phyloP scores from a whole-genome alignment of 37 sponge, comb jelly and placozoan species.

The Ephydatia muelleri region DNA sequence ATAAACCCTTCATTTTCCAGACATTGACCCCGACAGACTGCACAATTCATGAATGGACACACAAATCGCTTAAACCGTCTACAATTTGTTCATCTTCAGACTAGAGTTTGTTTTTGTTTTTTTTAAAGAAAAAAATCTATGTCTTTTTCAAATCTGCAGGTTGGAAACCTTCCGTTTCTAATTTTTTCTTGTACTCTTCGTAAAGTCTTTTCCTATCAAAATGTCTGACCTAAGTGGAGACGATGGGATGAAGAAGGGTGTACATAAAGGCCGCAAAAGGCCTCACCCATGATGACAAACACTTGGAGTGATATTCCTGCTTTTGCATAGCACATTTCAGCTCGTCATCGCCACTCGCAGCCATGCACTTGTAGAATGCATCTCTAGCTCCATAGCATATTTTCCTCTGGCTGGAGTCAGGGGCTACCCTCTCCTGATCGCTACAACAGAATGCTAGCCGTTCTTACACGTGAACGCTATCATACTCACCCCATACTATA shows the following conservation, averaged over 20 bases:
- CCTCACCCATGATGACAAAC: constrained; percentile 76
- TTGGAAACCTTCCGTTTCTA: constrained; percentile 53
- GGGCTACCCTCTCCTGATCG: constrained; percentile 34
- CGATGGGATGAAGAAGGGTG: not conserved
- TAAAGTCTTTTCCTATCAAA: constrained; percentile 74
- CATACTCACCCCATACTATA: constrained; percentile 6
- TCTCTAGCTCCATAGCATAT: constrained; percentile 69
- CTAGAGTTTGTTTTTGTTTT: no score
- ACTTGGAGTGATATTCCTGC: constrained; percentile 38
- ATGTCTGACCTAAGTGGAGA: constrained; percentile 63
- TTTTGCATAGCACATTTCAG: constrained; percentile 36
- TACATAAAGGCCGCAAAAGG: not conserved
- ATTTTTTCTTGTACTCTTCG: constrained; percentile 73
- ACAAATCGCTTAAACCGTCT: not conserved
- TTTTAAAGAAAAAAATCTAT: not conserved
- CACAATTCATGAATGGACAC: not conserved
- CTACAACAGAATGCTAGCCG: not conserved
- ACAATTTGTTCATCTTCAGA: not conserved
- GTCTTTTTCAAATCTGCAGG: constrained; percentile 6
- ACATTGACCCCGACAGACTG: not conserved
- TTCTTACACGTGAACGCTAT: not conserved
- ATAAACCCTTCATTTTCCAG: not conserved
- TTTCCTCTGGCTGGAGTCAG: constrained; percentile 39
- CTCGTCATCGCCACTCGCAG: constrained; percentile 20
- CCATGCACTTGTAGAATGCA: constrained; percentile 62